Evolutionary conservation across 1,140 invertebrate genomes (phyloP).

Genomic region (Hypsibius dujardini): DNA sequence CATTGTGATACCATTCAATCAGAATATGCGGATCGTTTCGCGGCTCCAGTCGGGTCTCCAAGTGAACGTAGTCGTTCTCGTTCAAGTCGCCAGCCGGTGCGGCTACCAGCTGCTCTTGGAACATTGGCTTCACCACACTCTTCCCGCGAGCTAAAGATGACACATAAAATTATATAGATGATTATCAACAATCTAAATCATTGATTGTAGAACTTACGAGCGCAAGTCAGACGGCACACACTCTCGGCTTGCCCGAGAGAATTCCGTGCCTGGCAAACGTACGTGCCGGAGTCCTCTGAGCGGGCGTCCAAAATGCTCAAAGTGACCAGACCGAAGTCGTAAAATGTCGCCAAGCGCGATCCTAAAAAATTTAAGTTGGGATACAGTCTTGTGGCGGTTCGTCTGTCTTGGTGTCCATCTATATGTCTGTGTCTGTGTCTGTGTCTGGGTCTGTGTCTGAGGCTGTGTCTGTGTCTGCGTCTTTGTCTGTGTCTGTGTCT

Average conservation of each 20-base stretch:
- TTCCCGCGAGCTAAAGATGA: neutral
- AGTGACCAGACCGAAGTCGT: conserved; percentile 88
- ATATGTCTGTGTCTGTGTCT: too few species aligned
- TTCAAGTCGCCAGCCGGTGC: conserved; percentile 1
- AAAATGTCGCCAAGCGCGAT: conserved; percentile 82
- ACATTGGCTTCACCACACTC: neutral
- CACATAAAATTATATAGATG: conserved; percentile 11
- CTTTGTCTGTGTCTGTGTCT: too few species aligned
- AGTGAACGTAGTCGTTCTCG: conserved; percentile 24
- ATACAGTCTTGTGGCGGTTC: too few species aligned
- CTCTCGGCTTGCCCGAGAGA: conserved; percentile 74
- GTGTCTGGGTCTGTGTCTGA: too few species aligned
- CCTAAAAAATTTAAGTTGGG: conserved; percentile 43
- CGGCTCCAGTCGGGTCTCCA: conserved; percentile 32
- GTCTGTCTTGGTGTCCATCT: too few species aligned
- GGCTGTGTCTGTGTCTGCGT: too few species aligned
- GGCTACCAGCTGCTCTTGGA: conserved; percentile 13
- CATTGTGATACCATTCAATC: conserved; percentile 80
- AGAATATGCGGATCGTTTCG: conserved; percentile 34
- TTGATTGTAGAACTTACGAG: neutral
- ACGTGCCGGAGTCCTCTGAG: conserved; percentile 82
- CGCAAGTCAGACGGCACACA: conserved; percentile 60
- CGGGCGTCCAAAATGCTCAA: conserved; percentile 90
- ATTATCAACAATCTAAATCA: neutral
- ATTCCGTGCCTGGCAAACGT: conserved; percentile 76